phyloP scores from a whole-genome alignment of 2,888 invertebrate species.

The Cistogaster globosa region DNA sequence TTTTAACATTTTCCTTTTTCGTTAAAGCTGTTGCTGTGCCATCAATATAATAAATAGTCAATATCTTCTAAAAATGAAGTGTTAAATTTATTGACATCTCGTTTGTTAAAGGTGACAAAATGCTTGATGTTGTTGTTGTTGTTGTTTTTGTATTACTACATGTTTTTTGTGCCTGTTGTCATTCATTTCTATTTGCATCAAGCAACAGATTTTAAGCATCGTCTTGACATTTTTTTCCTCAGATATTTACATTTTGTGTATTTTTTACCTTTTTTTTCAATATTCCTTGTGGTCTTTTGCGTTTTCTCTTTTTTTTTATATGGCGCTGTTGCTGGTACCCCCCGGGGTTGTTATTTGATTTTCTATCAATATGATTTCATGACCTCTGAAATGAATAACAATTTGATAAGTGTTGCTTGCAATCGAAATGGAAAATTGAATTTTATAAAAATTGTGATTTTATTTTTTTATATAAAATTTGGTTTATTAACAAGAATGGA shows the following conservation, averaged over 20 bases:
- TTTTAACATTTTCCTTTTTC: constrained; percentile 14
- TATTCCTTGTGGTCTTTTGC: constrained; percentile 64
- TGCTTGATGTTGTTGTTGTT: constrained; percentile 57
- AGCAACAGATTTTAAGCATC: constrained; percentile 50
- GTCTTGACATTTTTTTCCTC: constrained; percentile 43
- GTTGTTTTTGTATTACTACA: constrained; percentile 13
- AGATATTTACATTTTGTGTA: constrained; percentile 26
- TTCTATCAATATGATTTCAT: constrained; percentile 64
- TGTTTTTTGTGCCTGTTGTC: constrained; percentile 37
- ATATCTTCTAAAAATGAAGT: constrained; percentile 50
- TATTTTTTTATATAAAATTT: neutral
- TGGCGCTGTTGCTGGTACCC: constrained; percentile 55
- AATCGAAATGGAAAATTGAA: constrained; percentile 18
- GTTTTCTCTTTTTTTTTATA: constrained; percentile 54
- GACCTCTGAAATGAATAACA: constrained; percentile 54
- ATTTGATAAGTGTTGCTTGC: constrained; percentile 22
- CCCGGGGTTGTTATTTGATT: constrained; percentile 64
- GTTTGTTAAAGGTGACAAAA: constrained; percentile 73
- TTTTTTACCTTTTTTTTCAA: constrained; percentile 36
- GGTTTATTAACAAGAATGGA: too few relatives aligned
- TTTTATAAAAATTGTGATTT: constrained; percentile 6
- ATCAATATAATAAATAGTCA: constrained; percentile 48
- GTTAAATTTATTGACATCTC: constrained; percentile 71
- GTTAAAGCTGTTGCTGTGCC: neutral
- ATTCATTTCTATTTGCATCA: constrained; percentile 58